Evolutionary conservation across 1,140 invertebrate species (phyloP).

Genomic region (Nixonia krombeini): DNA sequence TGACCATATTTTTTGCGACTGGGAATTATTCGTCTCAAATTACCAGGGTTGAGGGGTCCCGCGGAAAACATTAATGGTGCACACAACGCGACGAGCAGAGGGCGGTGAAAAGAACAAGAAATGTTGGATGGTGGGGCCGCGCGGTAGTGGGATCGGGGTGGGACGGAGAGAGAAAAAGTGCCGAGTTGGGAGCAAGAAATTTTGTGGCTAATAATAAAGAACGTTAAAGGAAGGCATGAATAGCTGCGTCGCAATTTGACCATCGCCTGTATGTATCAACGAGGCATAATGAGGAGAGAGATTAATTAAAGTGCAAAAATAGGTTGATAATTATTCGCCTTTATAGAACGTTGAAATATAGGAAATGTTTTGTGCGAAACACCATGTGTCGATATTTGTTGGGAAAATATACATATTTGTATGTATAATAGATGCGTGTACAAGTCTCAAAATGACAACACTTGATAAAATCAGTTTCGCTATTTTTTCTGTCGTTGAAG

Average conservation of each 20-base stretch:
- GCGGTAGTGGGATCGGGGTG: no score
- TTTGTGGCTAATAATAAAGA: slow-evolving; percentile 6
- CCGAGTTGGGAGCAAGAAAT: background rate
- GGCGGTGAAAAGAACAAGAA: slow-evolving; percentile 37
- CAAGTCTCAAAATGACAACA: no score
- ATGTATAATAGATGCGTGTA: background rate
- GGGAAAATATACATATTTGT: no score
- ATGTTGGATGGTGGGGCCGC: slow-evolving; percentile 2
- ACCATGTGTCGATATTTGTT: no score
- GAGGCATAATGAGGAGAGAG: background rate
- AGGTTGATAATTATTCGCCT: no score
- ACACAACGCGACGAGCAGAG: slow-evolving; percentile 20
- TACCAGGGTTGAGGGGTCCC: slow-evolving; percentile 50
- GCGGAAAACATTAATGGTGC: slow-evolving; percentile 57
- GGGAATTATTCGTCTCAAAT: slow-evolving; percentile 66
- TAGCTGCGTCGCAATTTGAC: slow-evolving; percentile 6
- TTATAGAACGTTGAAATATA: no score
- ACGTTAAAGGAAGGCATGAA: slow-evolving; percentile 2
- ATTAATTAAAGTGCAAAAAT: slow-evolving; percentile 4
- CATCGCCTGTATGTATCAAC: slow-evolving; percentile 1
- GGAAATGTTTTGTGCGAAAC: no score
- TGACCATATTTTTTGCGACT: slow-evolving; percentile 60
- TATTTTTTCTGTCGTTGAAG: background rate
- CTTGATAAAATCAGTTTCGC: no score
- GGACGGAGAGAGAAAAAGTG: slow-evolving; percentile 32